Conservation (phyloP, 2,113 vertebrate genomes). For the Corvus cornix region DNA sequence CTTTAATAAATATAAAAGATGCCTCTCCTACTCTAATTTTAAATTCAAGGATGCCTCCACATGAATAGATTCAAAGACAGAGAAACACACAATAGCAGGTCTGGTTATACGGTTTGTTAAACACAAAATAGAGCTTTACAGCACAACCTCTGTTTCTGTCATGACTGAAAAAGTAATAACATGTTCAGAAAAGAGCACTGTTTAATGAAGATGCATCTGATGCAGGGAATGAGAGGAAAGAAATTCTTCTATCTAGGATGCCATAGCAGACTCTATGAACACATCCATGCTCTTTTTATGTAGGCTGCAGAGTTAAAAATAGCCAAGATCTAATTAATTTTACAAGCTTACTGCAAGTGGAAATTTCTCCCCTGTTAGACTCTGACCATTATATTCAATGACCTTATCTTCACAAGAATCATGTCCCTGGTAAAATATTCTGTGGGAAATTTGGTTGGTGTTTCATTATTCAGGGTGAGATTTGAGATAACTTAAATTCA, state of each 20-base stretch:
- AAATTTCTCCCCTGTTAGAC: not conserved
- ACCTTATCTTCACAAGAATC: not conserved
- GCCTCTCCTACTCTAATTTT: not conserved
- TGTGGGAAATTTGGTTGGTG: not conserved
- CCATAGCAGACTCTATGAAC: not conserved
- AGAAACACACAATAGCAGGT: slow-evolving; percentile 21
- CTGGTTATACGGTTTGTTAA: slow-evolving; percentile 42
- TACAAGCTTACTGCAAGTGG: not conserved
- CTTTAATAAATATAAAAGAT: slow-evolving; percentile 38
- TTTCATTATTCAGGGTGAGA: not conserved
- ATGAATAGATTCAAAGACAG: slow-evolving; percentile 23
- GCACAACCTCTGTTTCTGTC: slow-evolving; percentile 27
- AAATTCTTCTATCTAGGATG: not conserved
- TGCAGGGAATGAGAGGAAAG: not conserved
- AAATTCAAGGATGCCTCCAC: not conserved
- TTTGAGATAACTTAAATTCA: not conserved
- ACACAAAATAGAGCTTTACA: slow-evolving; percentile 28
- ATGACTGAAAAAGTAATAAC: slow-evolving; percentile 21
- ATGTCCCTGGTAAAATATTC: not conserved
- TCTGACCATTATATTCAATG: not conserved
- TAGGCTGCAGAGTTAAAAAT: not conserved
- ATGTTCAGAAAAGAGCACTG: slow-evolving; percentile 7
- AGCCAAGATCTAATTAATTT: slow-evolving; percentile 10
- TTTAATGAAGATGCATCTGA: slow-evolving; percentile 40
- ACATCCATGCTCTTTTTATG: not conserved